Conservation (phyloP, 1,140 invertebrate species). For the Protaetia brevitarsis region DNA sequence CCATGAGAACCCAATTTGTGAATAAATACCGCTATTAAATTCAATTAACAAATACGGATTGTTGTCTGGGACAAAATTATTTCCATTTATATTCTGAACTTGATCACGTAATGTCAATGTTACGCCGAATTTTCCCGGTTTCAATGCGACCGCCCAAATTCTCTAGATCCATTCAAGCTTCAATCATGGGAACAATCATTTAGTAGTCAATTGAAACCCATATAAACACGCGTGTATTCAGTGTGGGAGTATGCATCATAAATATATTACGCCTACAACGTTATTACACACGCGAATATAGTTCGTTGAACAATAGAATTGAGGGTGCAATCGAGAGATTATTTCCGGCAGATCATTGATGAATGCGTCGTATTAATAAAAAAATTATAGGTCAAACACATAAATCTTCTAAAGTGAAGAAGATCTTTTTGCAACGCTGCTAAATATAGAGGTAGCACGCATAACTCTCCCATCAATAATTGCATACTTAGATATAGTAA, state of each 20-base stretch:
- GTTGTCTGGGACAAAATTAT: slow-evolving; percentile 2
- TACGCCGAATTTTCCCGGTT: not conserved
- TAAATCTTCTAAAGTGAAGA: not conserved
- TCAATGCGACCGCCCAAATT: not conserved
- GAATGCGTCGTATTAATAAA: not conserved
- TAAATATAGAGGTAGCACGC: too few species aligned
- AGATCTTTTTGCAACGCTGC: not conserved
- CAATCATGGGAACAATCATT: slow-evolving; percentile 12
- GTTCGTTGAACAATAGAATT: not conserved
- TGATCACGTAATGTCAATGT: not conserved
- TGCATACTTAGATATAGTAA: too few species aligned
- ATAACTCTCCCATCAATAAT: too few species aligned
- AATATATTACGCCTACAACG: not conserved
- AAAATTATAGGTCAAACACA: slow-evolving; percentile 10
- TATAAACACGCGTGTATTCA: slow-evolving; percentile 6
- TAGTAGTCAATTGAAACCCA: not conserved
- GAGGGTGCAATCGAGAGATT: not conserved
- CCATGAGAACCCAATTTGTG: not conserved
- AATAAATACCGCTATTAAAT: too few species aligned
- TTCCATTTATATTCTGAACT: not conserved
- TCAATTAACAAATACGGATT: too few species aligned
- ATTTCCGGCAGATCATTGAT: slow-evolving; percentile 9
- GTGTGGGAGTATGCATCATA: not conserved
- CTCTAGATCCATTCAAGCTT: not conserved
- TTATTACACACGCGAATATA: not conserved